Base-by-base conservation (phyloP, 2,888 invertebrate species). In the Sphaerolaimus hirsutus region DNA sequence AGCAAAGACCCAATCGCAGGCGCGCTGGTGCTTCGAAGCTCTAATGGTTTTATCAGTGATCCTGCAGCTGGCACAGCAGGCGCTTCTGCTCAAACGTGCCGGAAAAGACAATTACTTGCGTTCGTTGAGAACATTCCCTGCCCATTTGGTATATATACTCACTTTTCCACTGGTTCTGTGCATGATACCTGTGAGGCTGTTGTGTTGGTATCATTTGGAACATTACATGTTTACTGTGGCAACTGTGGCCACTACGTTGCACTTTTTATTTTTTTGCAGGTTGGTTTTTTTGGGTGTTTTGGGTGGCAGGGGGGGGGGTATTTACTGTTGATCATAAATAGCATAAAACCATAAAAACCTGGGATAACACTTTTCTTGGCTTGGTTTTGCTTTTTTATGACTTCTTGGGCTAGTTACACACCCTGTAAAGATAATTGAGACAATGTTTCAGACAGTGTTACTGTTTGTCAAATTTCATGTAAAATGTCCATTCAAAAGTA, bases 231-330 rank as follows among this genome's bases (percentile, higher is more conserved):
- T 84, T 1, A 80, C 91, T 2, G 74, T 84, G 49, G 84, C 89
- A 17, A 89, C 91, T 79, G 69, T 93, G 27, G 82, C 84, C 14
- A 91, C 89, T 0, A 82, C 89, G 0, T 86, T 89, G 0, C 93
- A 91, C 66, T 91, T 91, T 64, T 70, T 93, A 45, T 93, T 91
- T 19, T 41, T 45, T 26, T 45, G 41, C 23, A 17, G 41, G 41
- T 38, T 2, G 7, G 40, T 40, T n/a, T n/a, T n/a, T n/a, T n/a
- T n/a, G n/a, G n/a, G n/a, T n/a, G n/a, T n/a, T n/a, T n/a, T n/a
- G n/a, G n/a, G n/a, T n/a, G n/a, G n/a, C n/a, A n/a, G n/a, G n/a
- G n/a, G n/a, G n/a, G n/a, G n/a, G n/a, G n/a, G n/a, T n/a, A n/a
- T n/a, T n/a, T n/a, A n/a, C n/a, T n/a, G n/a, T n/a, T n/a, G n/a